Percentiles rank a stretch among this genome's conserved stretches.
phyloP scores from a whole-genome alignment of 2,113 vertebrate genomes.

The Cyprinus carpio region DNA sequence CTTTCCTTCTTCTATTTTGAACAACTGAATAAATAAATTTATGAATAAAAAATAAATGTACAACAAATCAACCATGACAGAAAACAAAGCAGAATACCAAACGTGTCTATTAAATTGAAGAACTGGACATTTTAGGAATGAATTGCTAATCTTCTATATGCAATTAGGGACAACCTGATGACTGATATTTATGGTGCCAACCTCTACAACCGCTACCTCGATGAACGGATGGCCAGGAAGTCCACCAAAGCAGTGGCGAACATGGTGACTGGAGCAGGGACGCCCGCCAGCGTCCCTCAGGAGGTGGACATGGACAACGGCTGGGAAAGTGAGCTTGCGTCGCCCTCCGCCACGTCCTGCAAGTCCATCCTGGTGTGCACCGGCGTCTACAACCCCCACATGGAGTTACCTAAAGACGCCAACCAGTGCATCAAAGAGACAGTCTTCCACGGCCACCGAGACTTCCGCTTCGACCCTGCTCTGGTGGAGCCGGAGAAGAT shows the following conservation, averaged over 20 bases:
- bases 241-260: slow-evolving; percentile 58
- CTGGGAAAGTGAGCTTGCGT: slow-evolving; percentile 75
- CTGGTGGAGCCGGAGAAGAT: slow-evolving; percentile 78
- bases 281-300: slow-evolving; percentile 63
- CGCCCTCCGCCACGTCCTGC: slow-evolving; percentile 65
- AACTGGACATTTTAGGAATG: background rate
- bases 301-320: slow-evolving; percentile 62
- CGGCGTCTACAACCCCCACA: slow-evolving; percentile 80
- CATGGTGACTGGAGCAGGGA: slow-evolving; percentile 64
- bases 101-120: background rate
- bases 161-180: slow-evolving; percentile 84
- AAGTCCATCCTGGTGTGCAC: slow-evolving; percentile 87
- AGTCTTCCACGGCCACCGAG: slow-evolving; percentile 81
- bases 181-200: slow-evolving; percentile 90
- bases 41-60: too few relatives aligned
- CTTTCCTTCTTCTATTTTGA: background rate
- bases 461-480: slow-evolving; percentile 77
- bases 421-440: slow-evolving; percentile 61
- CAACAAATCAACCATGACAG: too few relatives aligned
- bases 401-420: slow-evolving; percentile 54
- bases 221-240: slow-evolving; percentile 62
- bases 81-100: background rate
- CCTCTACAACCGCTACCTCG: slow-evolving; percentile 86
- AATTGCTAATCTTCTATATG: slow-evolving; percentile 24
- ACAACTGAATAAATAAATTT: too few relatives aligned